These are phyloP conservation scores for Microtus montanus DNA, from an alignment of 2,113 vertebrate species.

Conservation along the genomic window DNA sequence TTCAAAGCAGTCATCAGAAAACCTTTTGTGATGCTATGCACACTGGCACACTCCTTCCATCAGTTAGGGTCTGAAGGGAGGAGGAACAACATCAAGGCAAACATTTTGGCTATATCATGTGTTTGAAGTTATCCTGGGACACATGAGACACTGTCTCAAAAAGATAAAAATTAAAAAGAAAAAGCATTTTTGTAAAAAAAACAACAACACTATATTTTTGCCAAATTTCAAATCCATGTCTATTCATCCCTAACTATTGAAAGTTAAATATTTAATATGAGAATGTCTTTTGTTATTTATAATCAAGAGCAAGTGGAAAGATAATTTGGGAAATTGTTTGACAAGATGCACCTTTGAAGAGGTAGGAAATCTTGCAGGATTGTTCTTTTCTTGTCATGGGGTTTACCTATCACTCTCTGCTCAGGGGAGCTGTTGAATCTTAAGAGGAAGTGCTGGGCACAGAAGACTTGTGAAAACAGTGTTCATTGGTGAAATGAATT, in stretches of 20 bases:
- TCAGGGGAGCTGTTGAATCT: neutral
- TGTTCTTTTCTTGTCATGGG: neutral
- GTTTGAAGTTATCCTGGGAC: too few relatives aligned
- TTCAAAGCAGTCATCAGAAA: neutral
- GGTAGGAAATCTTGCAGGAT: neutral
- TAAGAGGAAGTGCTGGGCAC: neutral
- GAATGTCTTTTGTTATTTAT: neutral
- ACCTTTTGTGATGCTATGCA: neutral
- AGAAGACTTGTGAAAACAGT: neutral
- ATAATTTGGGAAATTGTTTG: neutral
- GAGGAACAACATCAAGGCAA: neutral
- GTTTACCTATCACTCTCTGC: neutral
- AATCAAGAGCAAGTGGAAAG: neutral
- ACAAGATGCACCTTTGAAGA: neutral
- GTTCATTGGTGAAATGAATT: neutral
- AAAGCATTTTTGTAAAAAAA: neutral
- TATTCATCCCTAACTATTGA: neutral
- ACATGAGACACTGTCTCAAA: neutral
- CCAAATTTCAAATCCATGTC: neutral
- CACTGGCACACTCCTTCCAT: neutral
- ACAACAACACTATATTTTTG: neutral
- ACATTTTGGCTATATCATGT: neutral
- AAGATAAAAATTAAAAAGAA: neutral
- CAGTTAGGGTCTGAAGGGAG: neutral
- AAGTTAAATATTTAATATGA: neutral